Conservation (phyloP, 2,113 vertebrate species). For the Leucopsar rothschildi region DNA sequence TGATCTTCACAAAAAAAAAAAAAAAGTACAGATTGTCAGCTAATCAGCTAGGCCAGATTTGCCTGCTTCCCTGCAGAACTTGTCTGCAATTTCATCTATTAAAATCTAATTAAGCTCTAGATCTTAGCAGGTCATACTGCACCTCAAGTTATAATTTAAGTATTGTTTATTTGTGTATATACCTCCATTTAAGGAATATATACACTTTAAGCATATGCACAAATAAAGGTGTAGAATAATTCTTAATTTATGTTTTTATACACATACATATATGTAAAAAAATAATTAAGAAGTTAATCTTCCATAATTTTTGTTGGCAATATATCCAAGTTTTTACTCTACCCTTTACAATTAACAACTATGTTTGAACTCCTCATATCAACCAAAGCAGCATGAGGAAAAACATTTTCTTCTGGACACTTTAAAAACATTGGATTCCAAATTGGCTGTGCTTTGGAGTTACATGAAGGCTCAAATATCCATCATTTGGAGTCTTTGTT, state of each 20-base stretch:
- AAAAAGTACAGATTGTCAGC: neutral
- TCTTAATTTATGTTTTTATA: neutral
- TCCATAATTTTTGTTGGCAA: neutral
- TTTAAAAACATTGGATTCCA: neutral
- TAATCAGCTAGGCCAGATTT: neutral
- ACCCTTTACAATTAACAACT: neutral
- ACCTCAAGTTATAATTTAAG: neutral
- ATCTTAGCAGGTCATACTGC: neutral
- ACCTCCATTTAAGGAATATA: neutral
- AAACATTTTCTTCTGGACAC: neutral
- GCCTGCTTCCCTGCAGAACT: neutral
- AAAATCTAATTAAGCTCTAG: neutral
- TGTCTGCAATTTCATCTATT: neutral
- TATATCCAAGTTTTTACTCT: neutral
- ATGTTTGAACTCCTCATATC: neutral
- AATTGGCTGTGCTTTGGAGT: neutral
- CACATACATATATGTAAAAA: rapidly evolving
- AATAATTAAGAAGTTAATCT: neutral
- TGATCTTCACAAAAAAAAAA: neutral
- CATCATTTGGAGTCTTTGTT: neutral
- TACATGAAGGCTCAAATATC: neutral
- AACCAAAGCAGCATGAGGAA: neutral
- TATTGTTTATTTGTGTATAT: neutral
- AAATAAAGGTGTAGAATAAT: neutral
- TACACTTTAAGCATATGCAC: neutral